Evolutionary conservation across 2,113 vertebrate genomes (phyloP), one percentile per base, ranked within the genome.

Genomic region (Nesogale talazaci): DNA sequence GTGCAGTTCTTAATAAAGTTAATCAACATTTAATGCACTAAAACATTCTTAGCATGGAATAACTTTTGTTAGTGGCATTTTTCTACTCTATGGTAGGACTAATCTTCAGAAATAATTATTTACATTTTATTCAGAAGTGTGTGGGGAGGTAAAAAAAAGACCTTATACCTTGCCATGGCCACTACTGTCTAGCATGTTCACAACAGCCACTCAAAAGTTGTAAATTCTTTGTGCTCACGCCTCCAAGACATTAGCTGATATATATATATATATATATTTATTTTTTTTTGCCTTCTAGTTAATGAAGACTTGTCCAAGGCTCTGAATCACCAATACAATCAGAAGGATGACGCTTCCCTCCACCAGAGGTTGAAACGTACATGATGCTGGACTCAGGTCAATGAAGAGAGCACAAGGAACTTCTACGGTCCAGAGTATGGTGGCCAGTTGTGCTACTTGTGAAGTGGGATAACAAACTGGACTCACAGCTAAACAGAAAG

Each of bases 271-370:
- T n/a, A n/a, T n/a, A n/a, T n/a, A n/a, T n/a, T n/a, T n/a, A n/a
- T n/a, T n/a, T n/a, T n/a, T n/a, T 69, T 85, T 96, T 83, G 94
- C 34, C 57, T 96, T 97, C 91, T 97, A 99, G 99, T 96, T 77
- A 96, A 99, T 3, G 91, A 97, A 31, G 98, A 99, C 69, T 86
- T 97, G 2, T 92, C 94, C 3, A 90, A 1, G 72, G 76, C 61
- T 22, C 61, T 93, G 2, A 72, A 94, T n/a, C 36, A 94, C 6
- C 25, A 70, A 36, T 90, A 96, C 16, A 65, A 67, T 38, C 56
- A 69, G 29, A 90, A 57, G 27, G 46, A 94, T 85, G 72, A 87
- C 40, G 27, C 11, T 9, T 5, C 79, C 59, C 84, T 7, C 20
- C 3, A 59, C 42, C 93, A 59, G 72, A 96, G 80, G 88, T 74